phyloP scores from a whole-genome alignment of 2,888 invertebrate species.

The Lasioglossum calceatum region DNA sequence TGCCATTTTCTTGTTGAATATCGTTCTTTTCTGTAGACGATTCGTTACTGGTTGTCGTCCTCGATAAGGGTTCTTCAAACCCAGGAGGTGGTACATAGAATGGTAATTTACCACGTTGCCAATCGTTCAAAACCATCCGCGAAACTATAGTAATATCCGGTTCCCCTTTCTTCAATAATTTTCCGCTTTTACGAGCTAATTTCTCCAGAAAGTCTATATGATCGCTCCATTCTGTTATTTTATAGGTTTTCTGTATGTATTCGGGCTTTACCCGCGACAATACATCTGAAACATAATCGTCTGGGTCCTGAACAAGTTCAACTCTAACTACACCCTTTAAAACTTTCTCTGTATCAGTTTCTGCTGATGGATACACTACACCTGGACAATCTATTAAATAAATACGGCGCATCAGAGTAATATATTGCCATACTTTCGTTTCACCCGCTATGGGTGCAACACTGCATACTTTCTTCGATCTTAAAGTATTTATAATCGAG shows the following conservation, averaged over 20 bases:
- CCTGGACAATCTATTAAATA: slow-evolving; percentile 99
- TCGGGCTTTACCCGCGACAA: slow-evolving; percentile 94
- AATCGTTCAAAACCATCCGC: slow-evolving; percentile 98
- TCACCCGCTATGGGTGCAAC: slow-evolving; percentile 99
- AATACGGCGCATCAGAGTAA: slow-evolving; percentile 98
- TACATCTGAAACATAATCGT: slow-evolving; percentile 96
- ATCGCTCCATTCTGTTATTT: slow-evolving; percentile 92
- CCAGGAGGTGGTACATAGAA: slow-evolving; percentile 96
- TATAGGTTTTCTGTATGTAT: slow-evolving; percentile 96
- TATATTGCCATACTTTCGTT: slow-evolving; percentile 99
- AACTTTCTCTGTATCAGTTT: slow-evolving; percentile 97
- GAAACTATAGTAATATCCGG: slow-evolving; percentile 95
- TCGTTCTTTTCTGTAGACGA: slow-evolving; percentile 67
- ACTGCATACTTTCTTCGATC: slow-evolving; percentile 99
- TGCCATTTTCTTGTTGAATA: slow-evolving; percentile 14
- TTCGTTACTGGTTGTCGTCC: slow-evolving; percentile 78
- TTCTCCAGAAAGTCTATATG: slow-evolving; percentile 96
- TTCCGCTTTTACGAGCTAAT: slow-evolving; percentile 93
- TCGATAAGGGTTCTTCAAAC: slow-evolving; percentile 89
- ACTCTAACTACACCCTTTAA: slow-evolving; percentile 99
- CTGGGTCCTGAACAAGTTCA: slow-evolving; percentile 96
- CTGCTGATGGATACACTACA: slow-evolving; percentile 98
- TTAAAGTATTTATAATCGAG: slow-evolving; percentile 98
- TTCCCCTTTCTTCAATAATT: slow-evolving; percentile 98
- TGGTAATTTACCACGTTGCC: slow-evolving; percentile 98